Evolutionary conservation across 2,113 vertebrate species (phyloP).

Genomic region (Phocoena sinus): DNA sequence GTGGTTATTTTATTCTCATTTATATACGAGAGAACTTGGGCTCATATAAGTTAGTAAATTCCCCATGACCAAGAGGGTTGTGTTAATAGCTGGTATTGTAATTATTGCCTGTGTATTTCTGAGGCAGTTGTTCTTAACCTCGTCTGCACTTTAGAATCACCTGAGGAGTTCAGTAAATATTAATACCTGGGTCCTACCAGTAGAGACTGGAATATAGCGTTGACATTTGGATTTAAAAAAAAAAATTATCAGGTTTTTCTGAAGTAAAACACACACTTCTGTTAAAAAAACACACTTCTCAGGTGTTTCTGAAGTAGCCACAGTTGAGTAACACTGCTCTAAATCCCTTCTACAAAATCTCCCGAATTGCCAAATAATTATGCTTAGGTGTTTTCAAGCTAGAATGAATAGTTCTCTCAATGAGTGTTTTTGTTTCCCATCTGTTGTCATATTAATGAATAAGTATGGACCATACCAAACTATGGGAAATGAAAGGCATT

Average conservation of each 20-base stretch:
- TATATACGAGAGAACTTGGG: not conserved
- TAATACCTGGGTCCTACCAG: not conserved
- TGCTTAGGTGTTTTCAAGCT: not conserved
- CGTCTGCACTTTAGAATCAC: not conserved
- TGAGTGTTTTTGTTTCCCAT: not conserved
- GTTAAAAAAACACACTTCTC: not conserved
- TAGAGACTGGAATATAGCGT: not conserved
- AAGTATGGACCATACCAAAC: not conserved
- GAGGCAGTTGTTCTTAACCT: not conserved
- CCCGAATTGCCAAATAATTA: not conserved
- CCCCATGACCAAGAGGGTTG: not conserved
- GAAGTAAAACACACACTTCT: too few species aligned
- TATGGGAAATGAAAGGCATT: not conserved
- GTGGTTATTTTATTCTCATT: not conserved
- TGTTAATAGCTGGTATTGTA: not conserved
- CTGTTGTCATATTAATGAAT: not conserved
- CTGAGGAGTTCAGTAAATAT: not conserved
- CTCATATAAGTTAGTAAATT: not conserved
- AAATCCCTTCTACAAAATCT: not conserved
- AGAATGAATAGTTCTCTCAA: conserved; percentile 35
- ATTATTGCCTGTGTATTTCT: not conserved
- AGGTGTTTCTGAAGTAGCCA: not conserved
- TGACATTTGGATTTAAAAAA: not conserved
- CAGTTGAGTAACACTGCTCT: not conserved
- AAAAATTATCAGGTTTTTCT: not conserved